These are phyloP conservation scores for Protodeltote pygarga DNA, from an alignment of 2,888 invertebrate genomes.

Conservation along the genomic window DNA sequence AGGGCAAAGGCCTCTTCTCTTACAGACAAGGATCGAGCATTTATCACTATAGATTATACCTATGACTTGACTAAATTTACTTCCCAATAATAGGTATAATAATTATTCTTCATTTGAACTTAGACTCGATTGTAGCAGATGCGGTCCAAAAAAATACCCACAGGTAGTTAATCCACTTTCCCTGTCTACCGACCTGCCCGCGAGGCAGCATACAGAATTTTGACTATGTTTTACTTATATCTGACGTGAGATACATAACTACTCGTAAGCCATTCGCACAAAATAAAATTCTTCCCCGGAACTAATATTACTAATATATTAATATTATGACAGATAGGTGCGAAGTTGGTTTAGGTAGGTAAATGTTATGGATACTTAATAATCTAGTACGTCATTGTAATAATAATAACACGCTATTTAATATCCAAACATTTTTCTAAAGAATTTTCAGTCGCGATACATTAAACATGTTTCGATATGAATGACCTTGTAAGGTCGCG, in stretches of 20 bases:
- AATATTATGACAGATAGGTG: too few relatives aligned
- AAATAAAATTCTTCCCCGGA: too few relatives aligned
- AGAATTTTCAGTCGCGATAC: conserved; percentile 22
- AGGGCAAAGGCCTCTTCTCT: too few relatives aligned
- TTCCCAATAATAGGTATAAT: neutral
- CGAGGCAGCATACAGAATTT: conserved; percentile 53
- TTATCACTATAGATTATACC: neutral
- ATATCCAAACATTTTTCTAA: conserved; percentile 47
- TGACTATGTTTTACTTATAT: conserved; percentile 47
- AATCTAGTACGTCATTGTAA: conserved; percentile 47
- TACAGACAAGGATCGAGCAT: too few relatives aligned
- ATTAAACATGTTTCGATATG: conserved; percentile 14
- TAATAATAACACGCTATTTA: conserved; percentile 35
- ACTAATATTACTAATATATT: too few relatives aligned
- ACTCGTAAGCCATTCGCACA: too few relatives aligned
- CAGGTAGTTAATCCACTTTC: conserved; percentile 72
- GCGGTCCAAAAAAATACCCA: conserved; percentile 25
- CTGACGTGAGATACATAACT: conserved; percentile 36
- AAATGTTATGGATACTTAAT: conserved; percentile 30
- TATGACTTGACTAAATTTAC: too few relatives aligned
- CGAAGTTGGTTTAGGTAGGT: too few relatives aligned
- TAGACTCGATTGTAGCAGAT: conserved; percentile 2
- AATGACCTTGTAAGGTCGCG: conserved; percentile 47
- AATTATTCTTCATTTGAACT: neutral
- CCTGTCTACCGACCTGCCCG: conserved; percentile 61